Evolutionary conservation across 2,797 vertebrate genomes (phyloP), one percentile per base, ranked within the genome.

Genomic region (Fistularia commersonii): DNA sequence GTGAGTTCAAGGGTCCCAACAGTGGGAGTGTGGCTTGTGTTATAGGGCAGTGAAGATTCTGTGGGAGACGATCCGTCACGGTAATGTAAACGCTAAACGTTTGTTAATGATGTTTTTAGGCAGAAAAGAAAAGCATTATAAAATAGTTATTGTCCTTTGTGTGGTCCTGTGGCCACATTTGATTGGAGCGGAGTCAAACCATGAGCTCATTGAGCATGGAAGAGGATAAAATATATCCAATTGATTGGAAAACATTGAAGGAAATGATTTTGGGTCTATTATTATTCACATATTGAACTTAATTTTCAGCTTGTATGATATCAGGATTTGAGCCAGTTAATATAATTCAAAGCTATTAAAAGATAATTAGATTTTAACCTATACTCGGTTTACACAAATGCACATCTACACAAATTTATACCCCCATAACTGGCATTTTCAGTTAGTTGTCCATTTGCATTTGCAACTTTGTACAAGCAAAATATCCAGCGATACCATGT

Each of bases 1-100:
- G 65, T 67, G 69, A 70, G 66, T 81, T 77, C 61, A 77, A 65
- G 68, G 76, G 74, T 80, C 72, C 68, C 15, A 51, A 69, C 72
- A 76, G 69, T 66, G 65, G 66, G 68, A 81, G 80, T 53, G 66
- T 70, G 72, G 74, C 67, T 73, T 37, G 32, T 50, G 60, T 80
- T 71, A 57, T 54, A 54, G 70, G 53, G 65, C 46, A 55, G 59
- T 40, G 65, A 58, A 65, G 61, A 74, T 70, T 69, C 56, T 57
- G 63, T 76, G 43, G 50, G 43, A 70, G 64, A 58, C 57, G 35
- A 66, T 69, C 48, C 67, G 60, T 62, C 62, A 60, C 41, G 49
- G 48, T 6, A 40, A 62, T 42, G 46, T 51, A 59, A 66, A 44
- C 51, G 57, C 48, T 39, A 12, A 39, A 50, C 52, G 65, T 70